Evolutionary conservation across 2,797 vertebrate genomes (phyloP), one percentile per base, ranked within the genome.

Genomic region (Botia kubotai): DNA sequence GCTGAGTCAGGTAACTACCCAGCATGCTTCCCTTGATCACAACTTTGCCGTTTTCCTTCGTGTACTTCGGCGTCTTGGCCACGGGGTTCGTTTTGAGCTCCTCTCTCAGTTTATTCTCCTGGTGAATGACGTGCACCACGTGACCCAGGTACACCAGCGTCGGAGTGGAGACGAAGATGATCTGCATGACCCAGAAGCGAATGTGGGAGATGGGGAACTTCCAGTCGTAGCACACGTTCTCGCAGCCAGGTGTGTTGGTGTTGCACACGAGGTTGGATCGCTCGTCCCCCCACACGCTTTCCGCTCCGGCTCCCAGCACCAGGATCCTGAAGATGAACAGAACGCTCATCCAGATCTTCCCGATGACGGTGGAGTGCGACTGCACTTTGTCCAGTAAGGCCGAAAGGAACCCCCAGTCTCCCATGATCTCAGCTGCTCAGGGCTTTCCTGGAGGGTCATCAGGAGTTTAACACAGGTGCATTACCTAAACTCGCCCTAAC

Each of bases 281-380:
- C 88, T 97, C 96, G 0, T 98, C 97, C 0, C 93, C 95, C 96
- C 97, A 98, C 2, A 97, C 96, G 0, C 91, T 95, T 88, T 98
- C 96, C 0, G 94, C 96, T 0, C 95, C 97, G 3, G 96, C 89
- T 0, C 95, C 94, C 82, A 97, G 87, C 65, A 98, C 95, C 77
- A 98, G 92, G 88, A 98, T 96, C 67, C 97, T 92, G 92, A 98
- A 98, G 87, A 98, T 93, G 91, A 98, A 97, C 12, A 98, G 95
- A 75, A 98, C 93, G 0, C 93, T 96, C 91, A 98, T 93, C 97
- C 97, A 98, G 89, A 98, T 94, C 93, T 97, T 97, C 50, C 97
- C 96, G 1, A 97, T 93, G 46, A 93, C 92, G 0, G 96, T 97
- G 0, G 96, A 97, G 83, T 97, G 95, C 82, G 95, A 92, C 89